Conservation (phyloP, 2,888 invertebrate genomes). For the Mantis religiosa region DNA sequence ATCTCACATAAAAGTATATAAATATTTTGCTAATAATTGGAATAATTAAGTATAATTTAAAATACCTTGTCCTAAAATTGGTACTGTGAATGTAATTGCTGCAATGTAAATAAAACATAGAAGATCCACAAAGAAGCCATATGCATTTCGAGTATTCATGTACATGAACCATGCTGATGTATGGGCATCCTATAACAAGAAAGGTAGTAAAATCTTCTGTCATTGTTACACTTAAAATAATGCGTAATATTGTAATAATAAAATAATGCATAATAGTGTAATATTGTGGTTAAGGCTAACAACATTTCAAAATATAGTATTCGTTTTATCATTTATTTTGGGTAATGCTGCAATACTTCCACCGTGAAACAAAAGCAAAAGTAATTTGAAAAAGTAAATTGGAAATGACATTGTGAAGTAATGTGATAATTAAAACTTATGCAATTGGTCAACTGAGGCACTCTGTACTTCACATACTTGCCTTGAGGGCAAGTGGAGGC, state of each 20-base stretch:
- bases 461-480: too few relatives aligned
- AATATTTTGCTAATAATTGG: background rate
- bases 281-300: background rate
- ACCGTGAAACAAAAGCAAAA: too few relatives aligned
- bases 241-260: too few relatives aligned
- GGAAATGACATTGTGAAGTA: too few relatives aligned
- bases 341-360: too few relatives aligned
- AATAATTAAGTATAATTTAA: background rate
- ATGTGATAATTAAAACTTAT: too few relatives aligned
- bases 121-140: slow-evolving; percentile 89
- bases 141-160: slow-evolving; percentile 84
- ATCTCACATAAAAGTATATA: too few relatives aligned
- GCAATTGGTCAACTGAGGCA: too few relatives aligned
- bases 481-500: too few relatives aligned
- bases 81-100: slow-evolving; percentile 73
- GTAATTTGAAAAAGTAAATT: too few relatives aligned
- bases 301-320: too few relatives aligned
- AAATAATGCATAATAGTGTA: background rate
- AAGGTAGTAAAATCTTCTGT: background rate
- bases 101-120: slow-evolving; percentile 83
- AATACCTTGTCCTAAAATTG: background rate
- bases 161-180: slow-evolving; percentile 91
- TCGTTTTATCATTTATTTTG: too few relatives aligned
- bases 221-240: background rate
- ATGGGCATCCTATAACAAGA: slow-evolving; percentile 64